Conservation (phyloP, 2,797 vertebrate genomes). For the Chiloscyllium punctatum region DNA sequence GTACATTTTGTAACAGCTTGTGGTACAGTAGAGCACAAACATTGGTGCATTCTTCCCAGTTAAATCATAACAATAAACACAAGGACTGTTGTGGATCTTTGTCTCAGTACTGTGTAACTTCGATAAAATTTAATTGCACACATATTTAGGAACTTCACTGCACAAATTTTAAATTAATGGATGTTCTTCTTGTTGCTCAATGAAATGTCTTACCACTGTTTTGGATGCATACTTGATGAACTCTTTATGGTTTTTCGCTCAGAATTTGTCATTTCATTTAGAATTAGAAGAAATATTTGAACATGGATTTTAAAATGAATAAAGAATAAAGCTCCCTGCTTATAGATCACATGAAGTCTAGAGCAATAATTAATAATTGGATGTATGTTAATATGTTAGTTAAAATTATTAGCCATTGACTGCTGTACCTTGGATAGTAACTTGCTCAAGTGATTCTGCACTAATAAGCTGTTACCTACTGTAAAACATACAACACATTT, state of each 20-base stretch:
- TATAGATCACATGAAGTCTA: not conserved
- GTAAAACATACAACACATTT: constrained; percentile 28
- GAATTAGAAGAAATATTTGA: not conserved
- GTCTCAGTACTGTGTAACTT: not conserved
- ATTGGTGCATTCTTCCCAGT: too few relatives aligned
- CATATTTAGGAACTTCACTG: not conserved
- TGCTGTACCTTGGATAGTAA: constrained; percentile 68
- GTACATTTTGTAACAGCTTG: too few relatives aligned
- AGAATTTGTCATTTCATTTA: not conserved
- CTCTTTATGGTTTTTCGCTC: not conserved
- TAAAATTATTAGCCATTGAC: not conserved
- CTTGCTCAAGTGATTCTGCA: constrained; percentile 51
- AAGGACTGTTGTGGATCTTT: not conserved
- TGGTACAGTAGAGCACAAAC: too few relatives aligned
- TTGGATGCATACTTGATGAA: not conserved
- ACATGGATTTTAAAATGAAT: not conserved
- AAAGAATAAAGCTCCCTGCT: not conserved
- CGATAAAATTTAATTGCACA: not conserved
- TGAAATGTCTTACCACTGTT: not conserved
- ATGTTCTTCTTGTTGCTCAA: not conserved
- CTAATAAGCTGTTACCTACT: constrained; percentile 49
- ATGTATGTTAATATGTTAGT: not conserved
- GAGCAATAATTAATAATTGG: not conserved
- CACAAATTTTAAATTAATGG: constrained; percentile 14
- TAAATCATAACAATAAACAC: not conserved